These are phyloP conservation scores for Pteronotus mesoamericanus DNA, from an alignment of 2,797 vertebrate species.

Conservation along the genomic window DNA sequence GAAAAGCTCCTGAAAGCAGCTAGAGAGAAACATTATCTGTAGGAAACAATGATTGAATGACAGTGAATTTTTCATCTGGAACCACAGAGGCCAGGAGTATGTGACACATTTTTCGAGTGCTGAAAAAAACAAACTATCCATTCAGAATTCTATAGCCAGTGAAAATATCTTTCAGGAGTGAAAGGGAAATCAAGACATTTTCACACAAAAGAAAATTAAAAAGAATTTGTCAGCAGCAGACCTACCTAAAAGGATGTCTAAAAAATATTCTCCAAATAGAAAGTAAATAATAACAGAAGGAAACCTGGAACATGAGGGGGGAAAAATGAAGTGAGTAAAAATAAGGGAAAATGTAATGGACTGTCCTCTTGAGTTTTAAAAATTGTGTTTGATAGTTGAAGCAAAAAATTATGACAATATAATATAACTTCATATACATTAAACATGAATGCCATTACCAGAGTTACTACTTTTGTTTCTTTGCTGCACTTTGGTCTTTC, in stretches of 20 bases:
- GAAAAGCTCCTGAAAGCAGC: background rate
- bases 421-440: background rate
- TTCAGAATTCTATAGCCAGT: background rate
- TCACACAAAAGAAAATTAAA: constrained; percentile 25
- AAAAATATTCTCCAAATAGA: background rate
- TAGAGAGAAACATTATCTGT: background rate
- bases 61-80: background rate
- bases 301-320: background rate
- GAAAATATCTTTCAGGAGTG: background rate
- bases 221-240: background rate
- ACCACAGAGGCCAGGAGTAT: background rate
- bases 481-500: background rate
- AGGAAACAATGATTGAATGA: background rate
- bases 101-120: background rate
- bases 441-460: background rate
- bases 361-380: background rate
- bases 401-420: background rate
- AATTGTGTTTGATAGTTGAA: constrained; percentile 5
- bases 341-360: background rate
- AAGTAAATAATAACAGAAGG: background rate
- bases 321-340: background rate
- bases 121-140: background rate
- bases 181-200: background rate
- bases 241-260: background rate
- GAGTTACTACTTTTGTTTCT: background rate